Evolutionary conservation across 2,113 vertebrate genomes (phyloP), one percentile per base, ranked within the genome.

Genomic region (Hippopotamus amphibius): DNA sequence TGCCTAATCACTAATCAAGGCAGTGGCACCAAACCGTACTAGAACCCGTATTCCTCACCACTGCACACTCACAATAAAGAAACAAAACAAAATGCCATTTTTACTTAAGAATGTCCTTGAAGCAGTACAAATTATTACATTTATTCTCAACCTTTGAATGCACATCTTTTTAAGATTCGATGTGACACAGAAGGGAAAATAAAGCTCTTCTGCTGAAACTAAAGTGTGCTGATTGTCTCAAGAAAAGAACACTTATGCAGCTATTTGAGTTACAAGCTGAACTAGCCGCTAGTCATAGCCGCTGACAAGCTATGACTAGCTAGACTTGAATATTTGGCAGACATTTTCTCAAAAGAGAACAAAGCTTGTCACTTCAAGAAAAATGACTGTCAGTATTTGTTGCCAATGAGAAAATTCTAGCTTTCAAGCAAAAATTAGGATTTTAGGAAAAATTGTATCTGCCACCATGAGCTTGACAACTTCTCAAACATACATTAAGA

Each of bases 191-290:
- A n/a, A 37, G 41, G 33, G 33, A 88, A 7, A 68, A 15, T 66
- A 48, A 79, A 82, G 33, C 6, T 61, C 22, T 83, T 66, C 41
- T 93, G 50, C 53, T 53, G 55, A 68, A 88, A 55, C 17, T 71
- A 37, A 48, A 77, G 24, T 66, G 33, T 77, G 55, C n/a, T 77
- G 13, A 65, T 59, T 93, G 30, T 80, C 90, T 84, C 8, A 1
- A 88, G 41, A 80, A 71, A 76, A 89, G 13, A 90, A 69, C 30
- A 63, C 30, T 79, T 50, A 13, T 85, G 48, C 0, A 0, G 22
- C 88, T 68, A 77, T 95, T 96, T 77, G n/a, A 83, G 33, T 90
- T 93, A 14, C 33, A 90, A 37, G 48, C 68, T 66, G 9, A 82
- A 69, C 55, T 79, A 53, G 33, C 48, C 2, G 0, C 69, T 61